Percentiles rank a stretch among this genome's conserved stretches.
Evolutionary conservation across 2,113 vertebrate species (phyloP).

Genomic region (Calyptommatus sinebrachiatus): DNA sequence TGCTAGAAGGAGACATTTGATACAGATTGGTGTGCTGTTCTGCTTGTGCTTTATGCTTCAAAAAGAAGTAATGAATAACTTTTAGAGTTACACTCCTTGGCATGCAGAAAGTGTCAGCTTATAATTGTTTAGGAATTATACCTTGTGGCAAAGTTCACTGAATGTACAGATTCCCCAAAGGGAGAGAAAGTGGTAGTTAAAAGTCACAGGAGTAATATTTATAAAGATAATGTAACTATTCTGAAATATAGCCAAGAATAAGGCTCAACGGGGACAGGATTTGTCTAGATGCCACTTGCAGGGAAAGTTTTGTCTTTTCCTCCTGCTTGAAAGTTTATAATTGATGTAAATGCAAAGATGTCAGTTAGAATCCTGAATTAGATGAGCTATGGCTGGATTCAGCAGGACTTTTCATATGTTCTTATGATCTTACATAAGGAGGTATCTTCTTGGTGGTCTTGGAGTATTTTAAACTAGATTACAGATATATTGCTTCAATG

Average conservation of each 20-base stretch:
- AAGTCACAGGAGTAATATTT: not conserved
- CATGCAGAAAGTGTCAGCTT: not conserved
- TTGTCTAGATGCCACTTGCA: too few species aligned
- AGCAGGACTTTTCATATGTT: too few species aligned
- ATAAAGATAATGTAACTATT: not conserved
- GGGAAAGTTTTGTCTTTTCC: too few species aligned
- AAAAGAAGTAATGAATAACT: slow-evolving; percentile 3
- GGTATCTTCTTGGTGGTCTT: too few species aligned
- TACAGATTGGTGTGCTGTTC: not conserved
- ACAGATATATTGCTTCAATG: too few species aligned
- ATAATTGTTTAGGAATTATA: not conserved
- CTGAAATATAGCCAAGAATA: too few species aligned
- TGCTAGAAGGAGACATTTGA: not conserved
- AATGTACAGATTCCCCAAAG: not conserved
- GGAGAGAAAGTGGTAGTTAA: not conserved
- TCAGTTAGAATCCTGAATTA: too few species aligned
- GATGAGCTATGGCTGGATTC: too few species aligned
- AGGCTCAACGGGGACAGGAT: too few species aligned
- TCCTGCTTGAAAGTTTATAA: too few species aligned
- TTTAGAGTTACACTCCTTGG: not conserved
- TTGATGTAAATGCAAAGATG: too few species aligned
- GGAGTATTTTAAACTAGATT: too few species aligned
- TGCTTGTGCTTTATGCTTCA: not conserved
- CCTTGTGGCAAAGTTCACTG: not conserved
- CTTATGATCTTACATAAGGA: not conserved